Evolutionary conservation across 2,888 invertebrate genomes (phyloP).

Genomic region (Keiferia lycopersicella): DNA sequence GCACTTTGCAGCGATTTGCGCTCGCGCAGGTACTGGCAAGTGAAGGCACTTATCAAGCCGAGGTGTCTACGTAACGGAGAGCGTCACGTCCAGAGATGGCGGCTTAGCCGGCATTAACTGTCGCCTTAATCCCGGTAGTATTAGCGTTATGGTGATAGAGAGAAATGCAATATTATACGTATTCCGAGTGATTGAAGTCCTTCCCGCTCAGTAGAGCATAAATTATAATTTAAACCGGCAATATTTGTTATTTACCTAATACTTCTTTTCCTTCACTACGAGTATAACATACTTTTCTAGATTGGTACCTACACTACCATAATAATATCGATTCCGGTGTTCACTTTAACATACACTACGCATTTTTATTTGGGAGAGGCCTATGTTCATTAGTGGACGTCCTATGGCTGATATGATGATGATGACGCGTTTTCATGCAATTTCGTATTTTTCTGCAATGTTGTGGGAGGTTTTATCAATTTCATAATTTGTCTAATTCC

Average conservation of each 20-base stretch:
- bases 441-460: too few relatives aligned
- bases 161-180: slow-evolving; percentile 17
- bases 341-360: too few relatives aligned
- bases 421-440: too few relatives aligned
- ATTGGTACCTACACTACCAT: too few relatives aligned
- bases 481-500: too few relatives aligned
- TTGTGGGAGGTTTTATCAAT: too few relatives aligned
- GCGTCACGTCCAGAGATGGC: slow-evolving; percentile 2
- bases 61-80: slow-evolving; percentile 6
- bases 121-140: slow-evolving; percentile 8
- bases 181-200: slow-evolving; percentile 3
- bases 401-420: too few relatives aligned
- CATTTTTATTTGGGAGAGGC: too few relatives aligned
- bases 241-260: neutral
- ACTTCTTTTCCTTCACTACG: too few relatives aligned
- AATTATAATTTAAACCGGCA: neutral
- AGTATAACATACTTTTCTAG: too few relatives aligned
- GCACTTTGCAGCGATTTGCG: neutral
- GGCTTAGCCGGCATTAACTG: slow-evolving; percentile 4
- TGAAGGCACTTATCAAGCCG: neutral
- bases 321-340: too few relatives aligned
- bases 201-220: slow-evolving; percentile 7
- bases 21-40: neutral
- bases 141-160: slow-evolving; percentile 8
- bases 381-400: too few relatives aligned